These are phyloP conservation scores for Caranx melampygus DNA, from an alignment of 2,113 vertebrate genomes.

Conservation along the genomic window DNA sequence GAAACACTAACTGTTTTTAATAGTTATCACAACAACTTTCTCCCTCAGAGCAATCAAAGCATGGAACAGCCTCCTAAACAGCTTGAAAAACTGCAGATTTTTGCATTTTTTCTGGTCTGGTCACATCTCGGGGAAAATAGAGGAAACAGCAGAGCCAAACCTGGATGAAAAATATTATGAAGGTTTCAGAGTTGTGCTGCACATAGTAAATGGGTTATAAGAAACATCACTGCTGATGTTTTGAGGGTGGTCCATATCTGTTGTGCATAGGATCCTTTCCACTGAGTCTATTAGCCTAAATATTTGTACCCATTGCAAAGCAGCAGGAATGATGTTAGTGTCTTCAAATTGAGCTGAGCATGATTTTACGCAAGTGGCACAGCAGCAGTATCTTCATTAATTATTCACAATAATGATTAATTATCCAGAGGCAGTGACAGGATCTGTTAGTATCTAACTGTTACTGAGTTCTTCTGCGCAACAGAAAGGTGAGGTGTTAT, in stretches of 20 bases:
- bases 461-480: neutral
- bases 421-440: neutral
- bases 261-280: neutral
- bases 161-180: neutral
- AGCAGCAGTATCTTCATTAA: neutral
- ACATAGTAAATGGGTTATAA: too few species aligned
- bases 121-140: neutral
- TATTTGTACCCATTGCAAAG: neutral
- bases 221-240: neutral
- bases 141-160: neutral
- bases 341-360: neutral
- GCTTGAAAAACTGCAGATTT: too few species aligned
- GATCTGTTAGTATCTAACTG: neutral
- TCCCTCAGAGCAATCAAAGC: too few species aligned
- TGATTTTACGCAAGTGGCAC: neutral
- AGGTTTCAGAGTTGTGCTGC: neutral
- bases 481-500: neutral
- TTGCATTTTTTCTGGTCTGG: too few species aligned
- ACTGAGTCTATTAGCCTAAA: neutral
- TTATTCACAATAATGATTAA: neutral
- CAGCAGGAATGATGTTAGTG: neutral
- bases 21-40: too few species aligned
- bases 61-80: too few species aligned
- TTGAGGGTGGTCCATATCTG: neutral
- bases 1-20: neutral